Conservation (phyloP, 2,888 invertebrate genomes). For the Tiliacea citrago region DNA sequence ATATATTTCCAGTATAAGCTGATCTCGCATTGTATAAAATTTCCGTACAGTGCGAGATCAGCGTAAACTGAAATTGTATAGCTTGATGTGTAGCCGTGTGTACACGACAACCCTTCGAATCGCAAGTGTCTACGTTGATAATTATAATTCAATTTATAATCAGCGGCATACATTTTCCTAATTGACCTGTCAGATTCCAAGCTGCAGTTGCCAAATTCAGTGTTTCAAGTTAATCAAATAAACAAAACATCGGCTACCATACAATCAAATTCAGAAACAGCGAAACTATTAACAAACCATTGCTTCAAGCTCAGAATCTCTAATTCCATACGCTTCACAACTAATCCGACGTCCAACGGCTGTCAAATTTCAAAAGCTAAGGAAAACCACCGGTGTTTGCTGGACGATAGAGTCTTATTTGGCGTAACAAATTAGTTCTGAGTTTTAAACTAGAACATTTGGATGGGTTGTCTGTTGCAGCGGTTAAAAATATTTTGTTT, state of each 20-base stretch:
- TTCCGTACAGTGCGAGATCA: too few relatives aligned
- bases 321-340: constrained; percentile 58
- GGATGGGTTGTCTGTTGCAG: constrained; percentile 46
- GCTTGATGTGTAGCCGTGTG: too few relatives aligned
- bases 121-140: too few relatives aligned
- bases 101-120: too few relatives aligned
- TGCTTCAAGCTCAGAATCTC: constrained; percentile 45
- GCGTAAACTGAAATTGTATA: too few relatives aligned
- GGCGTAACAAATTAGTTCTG: constrained; percentile 42
- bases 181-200: constrained; percentile 1
- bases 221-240: constrained; percentile 15
- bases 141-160: too few relatives aligned
- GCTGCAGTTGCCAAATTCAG: constrained; percentile 1
- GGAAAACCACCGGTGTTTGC: constrained; percentile 40
- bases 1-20: too few relatives aligned
- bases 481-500: constrained; percentile 8
- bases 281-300: constrained; percentile 49
- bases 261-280: constrained; percentile 33
- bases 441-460: constrained; percentile 63
- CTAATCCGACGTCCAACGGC: constrained; percentile 61
- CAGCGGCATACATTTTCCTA: background rate
- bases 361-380: constrained; percentile 66
- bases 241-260: constrained; percentile 10
- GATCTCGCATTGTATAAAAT: too few relatives aligned
- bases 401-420: constrained; percentile 38